A percentile compares a stretch with the other conserved stretches of the same genome.
Evolutionary conservation across 2,113 vertebrate genomes (phyloP).

Genomic region (Thryonomys swinderianus): DNA sequence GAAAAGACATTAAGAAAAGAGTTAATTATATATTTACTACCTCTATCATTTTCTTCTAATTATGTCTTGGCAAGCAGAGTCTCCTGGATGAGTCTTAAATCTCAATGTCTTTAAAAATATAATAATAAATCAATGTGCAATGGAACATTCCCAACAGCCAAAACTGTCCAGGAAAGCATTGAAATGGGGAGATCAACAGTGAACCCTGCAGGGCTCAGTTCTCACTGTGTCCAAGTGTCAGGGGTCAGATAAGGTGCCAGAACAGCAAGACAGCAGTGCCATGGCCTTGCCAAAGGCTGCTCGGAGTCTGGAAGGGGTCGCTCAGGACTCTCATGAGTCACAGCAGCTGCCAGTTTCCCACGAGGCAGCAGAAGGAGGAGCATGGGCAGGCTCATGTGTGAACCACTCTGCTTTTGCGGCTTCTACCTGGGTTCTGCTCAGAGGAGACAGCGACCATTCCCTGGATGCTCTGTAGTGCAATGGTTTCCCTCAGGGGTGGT

Average conservation of each 20-base stretch:
- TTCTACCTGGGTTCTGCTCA: not conserved
- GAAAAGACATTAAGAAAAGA: slow-evolving; percentile 74
- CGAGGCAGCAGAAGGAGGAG: not conserved
- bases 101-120: slow-evolving; percentile 72
- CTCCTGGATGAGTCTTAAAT: slow-evolving; percentile 77
- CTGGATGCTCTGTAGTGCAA: not conserved
- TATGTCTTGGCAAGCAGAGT: slow-evolving; percentile 76
- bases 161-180: slow-evolving; percentile 32
- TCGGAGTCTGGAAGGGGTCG: not conserved
- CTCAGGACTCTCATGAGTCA: not conserved
- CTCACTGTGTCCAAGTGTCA: not conserved
- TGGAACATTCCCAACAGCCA: slow-evolving; percentile 59
- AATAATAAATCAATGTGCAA: slow-evolving; percentile 73
- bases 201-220: not conserved
- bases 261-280: not conserved
- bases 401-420: not conserved
- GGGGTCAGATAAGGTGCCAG: not conserved
- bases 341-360: not conserved
- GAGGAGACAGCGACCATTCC: not conserved
- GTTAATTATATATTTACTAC: slow-evolving; percentile 80
- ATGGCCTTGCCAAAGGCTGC: not conserved
- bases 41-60: slow-evolving; percentile 80
- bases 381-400: accelerated
- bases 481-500: not conserved
- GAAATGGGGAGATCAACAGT: not conserved